A percentile compares a stretch with the other conserved stretches of the same genome.
phyloP scores from a whole-genome alignment of 2,888 invertebrate species.

The Calameuta idolon region DNA sequence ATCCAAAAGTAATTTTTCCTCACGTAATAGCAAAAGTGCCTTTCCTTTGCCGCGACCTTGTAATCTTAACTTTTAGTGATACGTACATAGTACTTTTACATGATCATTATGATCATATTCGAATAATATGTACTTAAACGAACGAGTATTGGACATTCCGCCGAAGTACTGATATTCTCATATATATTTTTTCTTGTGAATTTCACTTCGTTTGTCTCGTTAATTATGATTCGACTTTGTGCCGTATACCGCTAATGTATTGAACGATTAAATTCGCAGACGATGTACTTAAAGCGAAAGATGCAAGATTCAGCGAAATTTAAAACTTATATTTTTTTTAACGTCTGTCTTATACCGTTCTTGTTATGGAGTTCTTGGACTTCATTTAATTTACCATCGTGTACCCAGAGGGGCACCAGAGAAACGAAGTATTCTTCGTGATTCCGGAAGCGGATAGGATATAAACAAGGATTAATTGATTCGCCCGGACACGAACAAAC shows the following conservation, averaged over 20 bases:
- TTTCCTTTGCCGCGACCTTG: neutral
- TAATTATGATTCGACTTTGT: neutral
- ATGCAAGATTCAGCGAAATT: constrained; percentile 8
- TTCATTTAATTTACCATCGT: too few species aligned
- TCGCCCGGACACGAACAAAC: neutral
- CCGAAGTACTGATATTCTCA: constrained; percentile 9
- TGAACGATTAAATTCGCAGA: neutral
- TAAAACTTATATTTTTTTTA: neutral
- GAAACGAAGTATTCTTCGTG: neutral
- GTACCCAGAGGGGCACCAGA: too few species aligned
- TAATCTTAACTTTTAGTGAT: neutral
- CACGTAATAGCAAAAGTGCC: neutral
- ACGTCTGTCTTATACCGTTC: neutral
- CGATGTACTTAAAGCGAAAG: constrained; percentile 20
- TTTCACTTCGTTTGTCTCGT: neutral
- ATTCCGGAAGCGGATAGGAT: neutral
- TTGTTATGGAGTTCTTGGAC: too few species aligned
- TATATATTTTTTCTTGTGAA: neutral
- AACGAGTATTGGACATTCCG: constrained; percentile 21
- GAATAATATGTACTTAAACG: constrained; percentile 19
- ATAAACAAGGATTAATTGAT: neutral
- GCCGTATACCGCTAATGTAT: neutral
- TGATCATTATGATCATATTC: neutral
- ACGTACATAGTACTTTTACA: neutral
- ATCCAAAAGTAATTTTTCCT: neutral